A percentile compares a stretch with the other conserved stretches of the same genome.
These are phyloP conservation scores for Hypocryptadius cinnamomeus DNA, from an alignment of 2,113 vertebrate species.

Conservation along the genomic window DNA sequence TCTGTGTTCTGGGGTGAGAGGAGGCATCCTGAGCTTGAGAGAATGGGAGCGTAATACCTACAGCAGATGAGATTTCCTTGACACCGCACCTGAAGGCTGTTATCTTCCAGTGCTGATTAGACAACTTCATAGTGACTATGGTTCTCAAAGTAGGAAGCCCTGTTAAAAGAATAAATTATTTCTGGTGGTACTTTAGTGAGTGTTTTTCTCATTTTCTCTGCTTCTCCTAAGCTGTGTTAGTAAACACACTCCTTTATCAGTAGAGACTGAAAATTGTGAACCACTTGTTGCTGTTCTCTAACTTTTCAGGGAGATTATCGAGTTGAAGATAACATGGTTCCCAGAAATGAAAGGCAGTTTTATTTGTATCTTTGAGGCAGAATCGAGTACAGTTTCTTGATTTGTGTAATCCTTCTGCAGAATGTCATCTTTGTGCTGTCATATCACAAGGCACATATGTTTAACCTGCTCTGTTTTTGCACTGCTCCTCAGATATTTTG, in stretches of 20 bases:
- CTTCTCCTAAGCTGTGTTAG: neutral
- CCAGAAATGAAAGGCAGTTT: neutral
- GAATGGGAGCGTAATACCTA: neutral
- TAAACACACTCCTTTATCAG: neutral
- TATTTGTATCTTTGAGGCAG: neutral
- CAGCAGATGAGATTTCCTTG: neutral
- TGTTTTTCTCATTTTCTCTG: neutral
- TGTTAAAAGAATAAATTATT: neutral
- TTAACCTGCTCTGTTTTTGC: neutral
- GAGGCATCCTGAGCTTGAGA: neutral
- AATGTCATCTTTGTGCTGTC: neutral
- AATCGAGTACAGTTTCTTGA: constrained; percentile 8
- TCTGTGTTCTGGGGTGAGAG: neutral
- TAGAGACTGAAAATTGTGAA: neutral
- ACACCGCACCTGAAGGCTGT: neutral
- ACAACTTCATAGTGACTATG: neutral
- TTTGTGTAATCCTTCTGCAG: constrained; percentile 25
- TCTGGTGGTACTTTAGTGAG: neutral
- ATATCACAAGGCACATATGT: neutral
- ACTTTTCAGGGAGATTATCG: neutral
- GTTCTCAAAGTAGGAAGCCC: neutral
- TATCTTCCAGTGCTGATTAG: neutral
- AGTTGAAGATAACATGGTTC: neutral
- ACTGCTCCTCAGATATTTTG: neutral
- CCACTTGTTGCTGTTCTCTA: neutral